These are phyloP conservation scores for Hirundichthys speculiger DNA, from an alignment of 2,113 vertebrate species.

Conservation along the genomic window DNA sequence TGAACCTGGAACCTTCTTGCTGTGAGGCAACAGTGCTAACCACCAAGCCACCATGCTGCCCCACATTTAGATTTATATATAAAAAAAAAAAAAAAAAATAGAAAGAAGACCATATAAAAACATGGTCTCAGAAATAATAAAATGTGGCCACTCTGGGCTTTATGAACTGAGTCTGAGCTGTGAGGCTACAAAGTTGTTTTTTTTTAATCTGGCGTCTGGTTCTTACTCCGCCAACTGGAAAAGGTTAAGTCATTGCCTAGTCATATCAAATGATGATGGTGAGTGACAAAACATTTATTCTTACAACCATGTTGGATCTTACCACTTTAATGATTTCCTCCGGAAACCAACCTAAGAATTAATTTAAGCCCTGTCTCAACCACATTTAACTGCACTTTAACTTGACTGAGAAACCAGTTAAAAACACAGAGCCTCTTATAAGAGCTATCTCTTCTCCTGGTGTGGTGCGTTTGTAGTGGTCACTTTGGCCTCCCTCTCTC, in stretches of 20 bases:
- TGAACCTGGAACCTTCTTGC: too few species aligned
- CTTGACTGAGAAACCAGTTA: slow-evolving; percentile 11
- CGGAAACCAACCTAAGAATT: slow-evolving; percentile 15
- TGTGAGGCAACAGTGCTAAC: too few species aligned
- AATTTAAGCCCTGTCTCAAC: neutral
- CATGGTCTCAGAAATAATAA: too few species aligned
- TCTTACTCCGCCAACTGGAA: neutral
- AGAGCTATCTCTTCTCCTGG: slow-evolving; percentile 7
- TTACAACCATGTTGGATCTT: slow-evolving; percentile 24
- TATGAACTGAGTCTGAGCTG: neutral
- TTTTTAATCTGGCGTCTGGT: slow-evolving; percentile 1
- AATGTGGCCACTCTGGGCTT: too few species aligned
- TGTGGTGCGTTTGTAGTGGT: slow-evolving; percentile 21
- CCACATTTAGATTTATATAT: neutral
- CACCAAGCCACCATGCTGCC: too few species aligned
- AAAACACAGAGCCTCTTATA: neutral
- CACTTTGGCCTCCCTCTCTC: slow-evolving; percentile 32
- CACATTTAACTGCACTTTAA: slow-evolving; percentile 4
- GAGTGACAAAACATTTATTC: slow-evolving; percentile 32
- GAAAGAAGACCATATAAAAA: too few species aligned
- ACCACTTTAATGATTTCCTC: slow-evolving; percentile 25
- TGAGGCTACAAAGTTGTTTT: too few species aligned
- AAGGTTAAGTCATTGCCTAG: slow-evolving; percentile 9
- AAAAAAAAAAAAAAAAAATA: neutral
- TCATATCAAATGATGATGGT: slow-evolving; percentile 19